Base-by-base conservation (phyloP, 2,797 vertebrate genomes). In the Squalus acanthias region DNA sequence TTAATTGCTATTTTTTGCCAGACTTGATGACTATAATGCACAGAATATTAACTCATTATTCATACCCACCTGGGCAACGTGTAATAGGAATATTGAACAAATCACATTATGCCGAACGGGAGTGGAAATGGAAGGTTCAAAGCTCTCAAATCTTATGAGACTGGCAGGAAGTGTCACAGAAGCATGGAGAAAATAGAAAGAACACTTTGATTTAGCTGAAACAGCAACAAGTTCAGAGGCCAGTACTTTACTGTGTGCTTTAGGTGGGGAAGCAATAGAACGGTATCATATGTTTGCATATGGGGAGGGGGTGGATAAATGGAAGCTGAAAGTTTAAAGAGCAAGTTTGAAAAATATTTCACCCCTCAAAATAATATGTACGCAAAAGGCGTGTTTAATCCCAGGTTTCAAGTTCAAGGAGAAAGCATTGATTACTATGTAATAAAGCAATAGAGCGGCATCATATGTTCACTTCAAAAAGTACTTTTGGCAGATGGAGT, bases 31-130 rank as follows among this genome's bases (percentile, higher is more conserved):
- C 46, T 46, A 50, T 46, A 85, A 85, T 5, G 46, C 20, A 24
- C 82, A 50, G 39, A 82, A 85, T 85, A 85, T 85, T 85, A 24
- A 85, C 22, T 50, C 82, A 85, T 85, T 24, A 85, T 85, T 85
- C 82, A 85, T 85, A 50, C 39, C 46, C 46, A 50, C 46, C 46
- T 85, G 39, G 82, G 8, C 82, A 85, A 76, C 82, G 50, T 96
- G 96, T 97, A 97, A 97, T 97, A 96, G 97, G 97, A 97, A 97
- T 97, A 97, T 97, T 96, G 96, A 97, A 96, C 96, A 94, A 53
- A 96, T 7, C 96, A 96, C 97, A 93, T 97, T 96, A 96, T 96
- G 96, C 92, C 96, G 82, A 50, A 8, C 1, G 6, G 46, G 6
- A 50, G 7, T 50, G 82, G 46, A 85, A 85, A 50, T 85, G 82